Base-by-base conservation (phyloP, 2,888 invertebrate species). In the Scaptomyza caliginosa region DNA sequence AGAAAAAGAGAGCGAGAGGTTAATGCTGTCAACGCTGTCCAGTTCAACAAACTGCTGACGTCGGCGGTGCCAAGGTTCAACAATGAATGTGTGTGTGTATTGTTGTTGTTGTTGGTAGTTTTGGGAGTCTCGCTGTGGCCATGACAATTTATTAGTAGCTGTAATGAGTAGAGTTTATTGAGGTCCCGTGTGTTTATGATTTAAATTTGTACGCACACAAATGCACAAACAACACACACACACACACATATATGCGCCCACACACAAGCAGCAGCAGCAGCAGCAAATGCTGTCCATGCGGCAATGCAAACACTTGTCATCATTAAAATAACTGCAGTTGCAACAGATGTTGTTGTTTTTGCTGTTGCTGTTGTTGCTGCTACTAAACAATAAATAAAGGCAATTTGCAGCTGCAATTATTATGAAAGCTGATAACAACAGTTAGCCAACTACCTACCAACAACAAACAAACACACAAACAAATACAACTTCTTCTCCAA, bases 401-500 rank as follows among this genome's bases (percentile, higher is more conserved):
- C 87, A 85, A 82, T 86, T 86, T 81, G 78, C 75, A 75, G 82
- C 75, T 81, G 87, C 87, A 82, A 86, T 84, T 82, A 87, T 82
- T 85, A 82, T 85, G 82, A 84, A 76, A 71, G 68, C 76, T 71
- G 87, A 81, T 76, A 87, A 85, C 73, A 73, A 70, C 60, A 74
- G 58, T 74, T 56, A 66, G 75, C 65, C 50, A 60, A 74, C 58
- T 57, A 76, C 46, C 74, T 71, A 74, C 36, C 36, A 32, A 43
- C 58, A 58, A 57, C 19, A 57, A 39, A 49, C 34, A 55, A 38
- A 50, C 49, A 64, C 42, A 28, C 24, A 43, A 2, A 8, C 3
- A 42, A 1, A 23, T 1, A 51, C 16, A 49, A n/a, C n/a, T n/a
- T n/a, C n/a, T n/a, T n/a, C n/a, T n/a, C n/a, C n/a, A 10, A 10